phyloP scores from a whole-genome alignment of 2,113 vertebrate genomes.

The Coracopsis vasa region DNA sequence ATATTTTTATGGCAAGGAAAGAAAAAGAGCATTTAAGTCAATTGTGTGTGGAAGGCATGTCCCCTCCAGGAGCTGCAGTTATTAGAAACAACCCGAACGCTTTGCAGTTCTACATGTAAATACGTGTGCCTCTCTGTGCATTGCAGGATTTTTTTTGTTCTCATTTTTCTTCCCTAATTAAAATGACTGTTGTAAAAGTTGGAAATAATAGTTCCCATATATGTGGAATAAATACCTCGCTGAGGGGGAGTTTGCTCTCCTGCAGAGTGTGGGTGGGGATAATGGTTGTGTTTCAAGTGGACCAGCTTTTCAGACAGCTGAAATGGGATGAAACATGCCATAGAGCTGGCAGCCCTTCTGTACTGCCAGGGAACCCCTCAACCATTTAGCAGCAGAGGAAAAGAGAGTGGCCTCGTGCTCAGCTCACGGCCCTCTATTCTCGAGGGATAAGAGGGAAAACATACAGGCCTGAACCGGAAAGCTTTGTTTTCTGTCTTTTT shows the following conservation, averaged over 20 bases:
- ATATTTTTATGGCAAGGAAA: constrained; percentile 54
- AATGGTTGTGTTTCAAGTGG: constrained; percentile 43
- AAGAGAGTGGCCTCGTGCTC: neutral
- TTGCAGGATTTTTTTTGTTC: neutral
- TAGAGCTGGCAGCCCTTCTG: neutral
- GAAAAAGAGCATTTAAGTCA: constrained; percentile 26
- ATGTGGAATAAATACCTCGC: constrained; percentile 57
- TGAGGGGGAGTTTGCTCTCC: constrained; percentile 18
- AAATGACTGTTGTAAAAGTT: constrained; percentile 34
- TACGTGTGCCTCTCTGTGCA: neutral
- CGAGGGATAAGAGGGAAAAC: neutral
- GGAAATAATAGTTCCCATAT: constrained; percentile 67
- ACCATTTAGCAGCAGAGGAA: neutral
- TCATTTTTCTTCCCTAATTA: constrained; percentile 2
- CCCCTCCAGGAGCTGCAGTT: constrained; percentile 48
- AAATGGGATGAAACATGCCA: neutral
- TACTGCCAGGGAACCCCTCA: neutral
- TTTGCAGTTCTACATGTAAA: constrained; percentile 44
- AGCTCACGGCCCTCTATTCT: neutral
- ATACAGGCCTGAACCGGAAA: neutral
- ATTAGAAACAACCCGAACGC: constrained; percentile 35
- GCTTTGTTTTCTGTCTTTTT: neutral
- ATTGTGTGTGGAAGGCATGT: constrained; percentile 31
- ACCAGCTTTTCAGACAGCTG: neutral
- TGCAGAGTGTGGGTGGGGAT: constrained; percentile 10